Evolutionary conservation across 2,113 vertebrate species (phyloP).

Genomic region (Lagopus leucura): DNA sequence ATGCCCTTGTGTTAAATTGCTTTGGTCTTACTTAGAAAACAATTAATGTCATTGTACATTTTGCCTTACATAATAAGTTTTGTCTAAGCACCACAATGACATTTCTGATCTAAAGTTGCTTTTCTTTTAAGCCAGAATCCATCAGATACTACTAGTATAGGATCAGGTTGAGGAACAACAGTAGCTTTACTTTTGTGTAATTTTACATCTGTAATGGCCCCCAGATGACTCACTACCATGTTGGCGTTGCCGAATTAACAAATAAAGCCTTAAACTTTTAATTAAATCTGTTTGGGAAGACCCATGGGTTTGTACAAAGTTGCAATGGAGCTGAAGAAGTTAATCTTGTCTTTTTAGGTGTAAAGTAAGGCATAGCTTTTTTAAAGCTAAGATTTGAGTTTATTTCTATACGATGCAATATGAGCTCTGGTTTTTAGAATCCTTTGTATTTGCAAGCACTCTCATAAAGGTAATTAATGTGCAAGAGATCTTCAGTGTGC

Average conservation of each 20-base stretch:
- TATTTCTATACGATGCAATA: slow-evolving; percentile 32
- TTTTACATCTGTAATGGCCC: not conserved
- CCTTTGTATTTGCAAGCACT: slow-evolving; percentile 46
- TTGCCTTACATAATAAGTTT: not conserved
- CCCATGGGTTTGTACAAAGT: not conserved
- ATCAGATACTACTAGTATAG: not conserved
- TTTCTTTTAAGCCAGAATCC: not conserved
- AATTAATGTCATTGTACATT: not conserved
- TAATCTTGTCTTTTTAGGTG: slow-evolving; percentile 12
- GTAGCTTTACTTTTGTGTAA: not conserved
- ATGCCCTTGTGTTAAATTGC: not conserved
- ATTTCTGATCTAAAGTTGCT: not conserved
- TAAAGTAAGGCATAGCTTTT: slow-evolving; percentile 5
- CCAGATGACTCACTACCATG: not conserved
- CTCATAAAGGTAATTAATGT: slow-evolving; percentile 53
- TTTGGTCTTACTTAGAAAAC: slow-evolving; percentile 14
- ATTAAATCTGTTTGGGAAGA: slow-evolving; percentile 25
- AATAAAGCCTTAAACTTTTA: not conserved
- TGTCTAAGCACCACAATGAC: not conserved
- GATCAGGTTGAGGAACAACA: not conserved
- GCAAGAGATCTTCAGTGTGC: slow-evolving; percentile 13
- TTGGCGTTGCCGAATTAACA: not conserved
- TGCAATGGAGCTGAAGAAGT: not conserved
- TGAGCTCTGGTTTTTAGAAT: not conserved
- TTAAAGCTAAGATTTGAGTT: not conserved